Evolutionary conservation across 2,113 vertebrate genomes (phyloP), one percentile per base, ranked within the genome.

Genomic region (Edolisoma coerulescens): DNA sequence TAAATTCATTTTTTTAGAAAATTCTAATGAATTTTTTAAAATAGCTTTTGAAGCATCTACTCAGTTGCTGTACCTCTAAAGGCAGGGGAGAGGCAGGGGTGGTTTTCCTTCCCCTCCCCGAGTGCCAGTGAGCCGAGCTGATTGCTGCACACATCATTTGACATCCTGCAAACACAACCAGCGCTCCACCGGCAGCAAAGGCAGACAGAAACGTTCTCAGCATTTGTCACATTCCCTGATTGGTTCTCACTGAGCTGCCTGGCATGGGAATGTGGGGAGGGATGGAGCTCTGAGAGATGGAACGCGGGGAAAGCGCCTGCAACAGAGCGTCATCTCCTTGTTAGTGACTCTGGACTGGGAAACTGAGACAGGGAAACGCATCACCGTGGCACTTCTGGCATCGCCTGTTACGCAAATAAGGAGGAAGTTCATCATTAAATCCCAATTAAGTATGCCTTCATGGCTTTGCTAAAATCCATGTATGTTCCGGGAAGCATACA

Each of bases 221-320:
- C 88, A 77, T 93, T 93, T 90, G 93, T 94, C 96, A 95, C 54
- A 81, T 67, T 35, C 92, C 64, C 83, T 41, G 87, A 74, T 78
- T 90, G 82, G 87, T 30, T 94, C 93, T 92, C 56, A 59, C 82
- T 4, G 87, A 83, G 90, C 63, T 93, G 20, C 41, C 75, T 83
- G 85, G 90, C 80, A 64, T 18, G 82, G 79, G 88, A 93, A 90
- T 6, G 68, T 22, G 92, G 60, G 79, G 44, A 91, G 87, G 75
- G 84, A 84, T 5, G 64, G 37, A 95, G 93, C 70, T 91, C 70
- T 20, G 45, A 13, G 64, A 65, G 52, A 67, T 4, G 4, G 63
- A 47, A 53, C 0, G 0, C 0, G 0, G 50, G 37, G 54, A 82
- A 56, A 37, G 61, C 4, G 0, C 41, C 32, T n/a, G 24, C 11